A percentile compares a stretch with the other conserved stretches of the same genome.
These are phyloP conservation scores for Ophion obscuratus DNA, from an alignment of 2,888 invertebrate species.

Conservation along the genomic window DNA sequence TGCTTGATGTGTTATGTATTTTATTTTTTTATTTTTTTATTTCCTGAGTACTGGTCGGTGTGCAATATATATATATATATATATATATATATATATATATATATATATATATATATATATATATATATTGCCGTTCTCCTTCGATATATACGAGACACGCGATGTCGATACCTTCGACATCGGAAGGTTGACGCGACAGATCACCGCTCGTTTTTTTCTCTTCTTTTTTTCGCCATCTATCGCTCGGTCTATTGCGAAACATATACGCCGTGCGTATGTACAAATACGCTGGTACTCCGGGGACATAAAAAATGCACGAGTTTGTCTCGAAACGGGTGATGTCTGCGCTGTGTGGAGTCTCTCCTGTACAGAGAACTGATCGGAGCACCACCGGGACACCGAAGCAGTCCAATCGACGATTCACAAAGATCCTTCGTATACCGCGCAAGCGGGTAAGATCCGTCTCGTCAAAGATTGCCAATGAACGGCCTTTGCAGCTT, in stretches of 20 bases:
- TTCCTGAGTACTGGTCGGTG: too few relatives aligned
- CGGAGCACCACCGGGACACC: constrained; percentile 6
- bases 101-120: too few relatives aligned
- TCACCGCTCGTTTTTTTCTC: constrained; percentile 46
- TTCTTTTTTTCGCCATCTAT: background rate
- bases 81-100: too few relatives aligned
- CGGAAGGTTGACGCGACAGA: constrained; percentile 55
- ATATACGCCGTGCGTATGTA: background rate
- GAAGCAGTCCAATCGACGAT: constrained; percentile 38
- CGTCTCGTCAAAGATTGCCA: constrained; percentile 39
- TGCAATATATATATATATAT: too few relatives aligned
- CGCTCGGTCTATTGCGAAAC: constrained; percentile 50
- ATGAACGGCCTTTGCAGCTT: background rate
- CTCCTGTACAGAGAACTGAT: constrained; percentile 15
- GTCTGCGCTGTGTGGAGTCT: constrained; percentile 47
- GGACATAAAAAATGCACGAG: background rate
- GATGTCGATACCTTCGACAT: constrained; percentile 6
- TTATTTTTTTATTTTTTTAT: too few relatives aligned
- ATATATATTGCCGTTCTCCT: too few relatives aligned
- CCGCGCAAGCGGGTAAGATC: background rate
- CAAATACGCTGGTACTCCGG: background rate
- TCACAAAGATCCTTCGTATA: constrained; percentile 16
- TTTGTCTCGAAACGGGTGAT: constrained; percentile 52
- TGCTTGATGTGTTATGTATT: too few relatives aligned
- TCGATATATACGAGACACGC: constrained; percentile 10